These are phyloP conservation scores for Euplexia lucipara DNA, from an alignment of 2,888 invertebrate genomes.

Conservation along the genomic window DNA sequence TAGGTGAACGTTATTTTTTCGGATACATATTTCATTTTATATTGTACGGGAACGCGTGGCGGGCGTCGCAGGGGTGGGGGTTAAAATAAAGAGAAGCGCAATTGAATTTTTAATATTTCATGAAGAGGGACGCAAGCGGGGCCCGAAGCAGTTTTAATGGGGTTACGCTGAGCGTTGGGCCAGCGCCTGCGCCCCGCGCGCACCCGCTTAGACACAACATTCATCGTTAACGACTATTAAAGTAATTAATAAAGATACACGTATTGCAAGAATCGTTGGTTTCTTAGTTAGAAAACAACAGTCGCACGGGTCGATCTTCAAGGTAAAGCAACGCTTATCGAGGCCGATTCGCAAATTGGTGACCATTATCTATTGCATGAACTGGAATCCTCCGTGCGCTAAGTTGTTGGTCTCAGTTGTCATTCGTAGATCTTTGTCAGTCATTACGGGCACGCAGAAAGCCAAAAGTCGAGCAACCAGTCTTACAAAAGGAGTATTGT, in stretches of 20 bases:
- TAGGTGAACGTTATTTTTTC: constrained; percentile 89
- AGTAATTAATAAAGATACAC: constrained; percentile 24
- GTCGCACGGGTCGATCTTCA: too few species aligned
- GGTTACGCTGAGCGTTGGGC: constrained; percentile 77
- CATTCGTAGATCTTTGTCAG: too few species aligned
- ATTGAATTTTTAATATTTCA: constrained; percentile 91
- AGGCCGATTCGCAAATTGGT: too few species aligned
- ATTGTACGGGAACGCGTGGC: constrained; percentile 83
- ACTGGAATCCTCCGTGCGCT: too few species aligned
- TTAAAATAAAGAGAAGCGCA: constrained; percentile 91
- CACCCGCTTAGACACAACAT: constrained; percentile 23
- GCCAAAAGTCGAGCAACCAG: too few species aligned
- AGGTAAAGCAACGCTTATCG: too few species aligned
- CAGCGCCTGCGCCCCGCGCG: constrained; percentile 41
- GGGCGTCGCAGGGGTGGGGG: constrained; percentile 85
- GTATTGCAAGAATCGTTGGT: constrained; percentile 1
- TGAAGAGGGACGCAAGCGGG: constrained; percentile 86
- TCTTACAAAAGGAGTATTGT: too few species aligned
- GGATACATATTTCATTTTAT: constrained; percentile 90
- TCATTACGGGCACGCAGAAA: too few species aligned
- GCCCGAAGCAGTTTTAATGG: constrained; percentile 88
- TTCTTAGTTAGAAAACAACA: too few species aligned
- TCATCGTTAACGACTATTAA: constrained; percentile 47
- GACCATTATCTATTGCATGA: too few species aligned
- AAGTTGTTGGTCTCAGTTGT: too few species aligned